Percentiles rank a stretch among this genome's conserved stretches.
Conservation (phyloP, 2,113 vertebrate species). For the Gavia stellata region DNA sequence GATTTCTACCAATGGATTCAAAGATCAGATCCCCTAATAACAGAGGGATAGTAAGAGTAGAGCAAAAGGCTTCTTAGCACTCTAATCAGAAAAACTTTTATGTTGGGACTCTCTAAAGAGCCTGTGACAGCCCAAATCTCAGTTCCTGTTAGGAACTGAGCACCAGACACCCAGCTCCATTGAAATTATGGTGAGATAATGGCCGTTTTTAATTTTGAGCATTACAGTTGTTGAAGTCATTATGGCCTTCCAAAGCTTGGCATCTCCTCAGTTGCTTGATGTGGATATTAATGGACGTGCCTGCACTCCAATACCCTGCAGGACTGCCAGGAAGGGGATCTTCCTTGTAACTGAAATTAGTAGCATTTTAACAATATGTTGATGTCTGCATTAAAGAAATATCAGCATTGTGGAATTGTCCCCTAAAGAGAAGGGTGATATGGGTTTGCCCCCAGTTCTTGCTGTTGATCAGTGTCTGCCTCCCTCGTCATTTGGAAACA, state of each 20-base stretch:
- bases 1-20: background rate
- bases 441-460: background rate
- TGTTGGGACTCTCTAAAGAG: background rate
- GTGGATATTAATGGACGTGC: background rate
- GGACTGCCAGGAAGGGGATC: background rate
- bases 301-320: background rate
- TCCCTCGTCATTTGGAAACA: background rate
- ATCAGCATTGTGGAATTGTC: background rate
- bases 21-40: background rate
- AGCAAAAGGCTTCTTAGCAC: background rate
- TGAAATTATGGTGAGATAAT: background rate
- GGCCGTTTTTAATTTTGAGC: background rate
- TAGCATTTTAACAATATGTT: background rate
- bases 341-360: background rate
- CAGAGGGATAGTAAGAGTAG: background rate
- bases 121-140: background rate
- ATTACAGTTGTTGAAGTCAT: background rate
- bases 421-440: background rate
- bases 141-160: background rate
- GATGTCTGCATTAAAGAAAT: background rate
- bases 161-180: fast-evolving
- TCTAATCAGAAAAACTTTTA: background rate
- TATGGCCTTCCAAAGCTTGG: background rate
- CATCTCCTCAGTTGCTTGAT: fast-evolving
- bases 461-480: background rate